Evolutionary conservation across 2,888 invertebrate genomes (phyloP), one percentile per base, ranked within the genome.

Genomic region (Rapana venosa): DNA sequence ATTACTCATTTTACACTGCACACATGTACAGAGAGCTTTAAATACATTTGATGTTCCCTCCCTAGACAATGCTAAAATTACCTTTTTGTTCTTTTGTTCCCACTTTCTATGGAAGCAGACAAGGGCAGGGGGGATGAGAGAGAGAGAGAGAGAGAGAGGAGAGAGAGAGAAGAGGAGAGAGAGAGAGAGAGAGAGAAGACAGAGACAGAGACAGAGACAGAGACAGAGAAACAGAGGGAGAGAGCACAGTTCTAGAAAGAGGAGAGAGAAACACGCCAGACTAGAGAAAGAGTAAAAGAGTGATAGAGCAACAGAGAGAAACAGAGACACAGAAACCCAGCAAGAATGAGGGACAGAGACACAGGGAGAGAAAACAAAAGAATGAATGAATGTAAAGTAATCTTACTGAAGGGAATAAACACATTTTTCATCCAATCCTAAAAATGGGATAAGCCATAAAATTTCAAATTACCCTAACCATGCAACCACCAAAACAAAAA

Each of bases 291-390:
- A n/a, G n/a, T n/a, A n/a, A n/a, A 11, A 74, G 74, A 11, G n/a
- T 6, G 74, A 74, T 8, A 30, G 30, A 74, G n/a, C n/a, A n/a
- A 2, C n/a, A 74, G 81, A 81, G 36, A 36, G 79, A 35, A 15
- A 35, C 20, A 20, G 5, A 36, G 87, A 70, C 47, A 58, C 66
- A 84, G 58, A 56, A 56, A 70, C 58, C 56, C 36, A 87, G 84
- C 56, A 84, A 89, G 87, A 89, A 89, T 87, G 87, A 89, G 89
- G 83, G 70, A 84, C 83, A 87, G 77, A 87, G 74, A 84, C 70
- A 81, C 58, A 83, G 87, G 74, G 74, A 87, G 70, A 85, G 89
- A 85, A 30, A 85, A 22, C 8, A 2, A 47, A 30, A 1, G 66
- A 2, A 20, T 66, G 22, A 66, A 0, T 70, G 22, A 70, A 26